Conservation (phyloP, 2,797 vertebrate genomes). For the Pseudochirops cupreus region DNA sequence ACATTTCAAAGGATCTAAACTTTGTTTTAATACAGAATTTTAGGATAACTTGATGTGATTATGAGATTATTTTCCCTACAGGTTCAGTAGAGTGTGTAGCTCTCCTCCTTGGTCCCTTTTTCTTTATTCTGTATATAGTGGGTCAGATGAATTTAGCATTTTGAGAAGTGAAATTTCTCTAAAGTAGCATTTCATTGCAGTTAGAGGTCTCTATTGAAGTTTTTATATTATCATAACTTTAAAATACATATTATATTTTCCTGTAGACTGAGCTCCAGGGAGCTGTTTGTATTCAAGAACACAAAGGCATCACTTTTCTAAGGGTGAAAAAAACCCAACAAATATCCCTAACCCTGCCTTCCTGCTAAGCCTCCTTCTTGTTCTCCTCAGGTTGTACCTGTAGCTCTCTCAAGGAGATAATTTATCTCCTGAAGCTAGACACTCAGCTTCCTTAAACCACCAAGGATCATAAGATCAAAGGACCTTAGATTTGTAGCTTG, state of each 20-base stretch:
- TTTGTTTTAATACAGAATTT: conserved; percentile 17
- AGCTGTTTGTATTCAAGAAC: background rate
- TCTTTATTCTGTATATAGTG: background rate
- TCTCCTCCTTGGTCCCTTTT: background rate
- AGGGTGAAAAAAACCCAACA: background rate
- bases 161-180: background rate
- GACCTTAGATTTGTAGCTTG: background rate
- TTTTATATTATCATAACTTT: background rate
- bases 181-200: background rate
- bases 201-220: background rate
- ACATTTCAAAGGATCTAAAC: conserved; percentile 10
- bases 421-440: background rate
- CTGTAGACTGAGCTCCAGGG: background rate
- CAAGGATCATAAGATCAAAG: background rate
- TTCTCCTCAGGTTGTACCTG: background rate
- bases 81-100: background rate
- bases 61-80: conserved; percentile 4
- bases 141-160: background rate
- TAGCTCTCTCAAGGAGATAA: background rate
- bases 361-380: background rate
- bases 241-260: background rate
- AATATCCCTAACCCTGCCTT: background rate
- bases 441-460: background rate
- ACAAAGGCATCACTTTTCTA: background rate
- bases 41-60: background rate